Evolutionary conservation across 2,888 invertebrate species (phyloP).

Genomic region (Torymus auratus): DNA sequence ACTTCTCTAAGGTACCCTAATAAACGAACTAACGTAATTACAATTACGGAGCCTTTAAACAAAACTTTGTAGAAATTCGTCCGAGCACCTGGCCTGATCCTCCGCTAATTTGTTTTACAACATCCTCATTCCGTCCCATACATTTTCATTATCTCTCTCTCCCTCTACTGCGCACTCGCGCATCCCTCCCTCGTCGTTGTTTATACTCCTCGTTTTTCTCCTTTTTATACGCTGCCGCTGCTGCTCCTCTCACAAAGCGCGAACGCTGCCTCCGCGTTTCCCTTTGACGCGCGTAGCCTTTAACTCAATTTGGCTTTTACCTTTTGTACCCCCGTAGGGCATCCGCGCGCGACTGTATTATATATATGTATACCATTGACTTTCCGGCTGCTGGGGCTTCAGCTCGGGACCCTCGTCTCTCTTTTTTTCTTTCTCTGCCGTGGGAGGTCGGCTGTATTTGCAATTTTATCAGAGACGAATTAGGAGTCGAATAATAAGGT

Average conservation of each 20-base stretch:
- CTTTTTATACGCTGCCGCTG: conserved; percentile 24
- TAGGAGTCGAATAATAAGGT: conserved; percentile 28
- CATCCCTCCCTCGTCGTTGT: neutral
- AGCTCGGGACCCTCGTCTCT: neutral
- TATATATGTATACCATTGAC: conserved; percentile 8
- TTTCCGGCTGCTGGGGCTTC: neutral
- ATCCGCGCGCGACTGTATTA: neutral
- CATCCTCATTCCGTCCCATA: conserved; percentile 6
- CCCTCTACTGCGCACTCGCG: conserved; percentile 21
- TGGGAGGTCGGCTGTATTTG: conserved; percentile 12
- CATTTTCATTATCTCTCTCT: conserved; percentile 38
- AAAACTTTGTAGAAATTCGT: neutral
- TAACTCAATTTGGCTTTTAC: conserved; percentile 58
- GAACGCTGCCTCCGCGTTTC: neutral
- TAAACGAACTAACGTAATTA: too few relatives aligned
- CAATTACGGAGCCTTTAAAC: neutral
- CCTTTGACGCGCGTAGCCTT: conserved; percentile 45
- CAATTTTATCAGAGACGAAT: conserved; percentile 34
- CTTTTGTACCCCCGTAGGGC: conserved; percentile 44
- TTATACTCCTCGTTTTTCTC: conserved; percentile 30
- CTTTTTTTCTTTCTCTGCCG: neutral
- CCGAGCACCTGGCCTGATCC: neutral
- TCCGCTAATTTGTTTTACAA: neutral
- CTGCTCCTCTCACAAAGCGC: conserved; percentile 28
- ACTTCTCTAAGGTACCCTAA: too few relatives aligned